These are phyloP conservation scores for Tribolium castaneum DNA, from an alignment of 1,140 invertebrate genomes.

Conservation along the genomic window DNA sequence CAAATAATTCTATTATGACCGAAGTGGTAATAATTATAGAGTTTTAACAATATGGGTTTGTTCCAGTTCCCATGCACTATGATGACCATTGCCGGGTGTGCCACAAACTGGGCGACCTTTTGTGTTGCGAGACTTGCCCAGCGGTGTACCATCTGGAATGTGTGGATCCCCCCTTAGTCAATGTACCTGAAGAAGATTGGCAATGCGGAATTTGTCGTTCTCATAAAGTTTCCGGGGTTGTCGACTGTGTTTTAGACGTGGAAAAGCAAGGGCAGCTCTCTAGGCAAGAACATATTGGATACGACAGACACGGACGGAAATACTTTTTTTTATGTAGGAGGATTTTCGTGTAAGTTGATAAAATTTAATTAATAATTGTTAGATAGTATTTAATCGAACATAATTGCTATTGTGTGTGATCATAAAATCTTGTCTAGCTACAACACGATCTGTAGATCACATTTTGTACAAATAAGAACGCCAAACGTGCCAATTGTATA, in stretches of 20 bases:
- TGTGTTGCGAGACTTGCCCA: constrained; percentile 97
- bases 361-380: neutral
- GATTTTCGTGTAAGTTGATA: constrained; percentile 85
- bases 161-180: constrained; percentile 91
- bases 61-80: constrained; percentile 87
- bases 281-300: constrained; percentile 93
- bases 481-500: too few species aligned
- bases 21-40: neutral
- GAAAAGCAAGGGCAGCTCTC: constrained; percentile 93
- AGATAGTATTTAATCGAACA: too few species aligned
- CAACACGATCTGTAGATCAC: too few species aligned
- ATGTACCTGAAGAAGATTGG: constrained; percentile 97
- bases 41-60: constrained; percentile 39
- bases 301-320: constrained; percentile 93
- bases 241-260: constrained; percentile 90
- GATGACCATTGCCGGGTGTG: constrained; percentile 96
- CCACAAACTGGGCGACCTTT: constrained; percentile 92
- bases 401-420: too few species aligned
- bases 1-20: too few species aligned
- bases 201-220: constrained; percentile 92
- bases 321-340: constrained; percentile 95
- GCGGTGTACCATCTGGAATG: constrained; percentile 97
- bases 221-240: constrained; percentile 91
- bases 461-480: too few species aligned
- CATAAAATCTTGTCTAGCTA: too few species aligned